phyloP scores from a whole-genome alignment of 2,888 invertebrate species.

The Euplagia quadripunctaria region DNA sequence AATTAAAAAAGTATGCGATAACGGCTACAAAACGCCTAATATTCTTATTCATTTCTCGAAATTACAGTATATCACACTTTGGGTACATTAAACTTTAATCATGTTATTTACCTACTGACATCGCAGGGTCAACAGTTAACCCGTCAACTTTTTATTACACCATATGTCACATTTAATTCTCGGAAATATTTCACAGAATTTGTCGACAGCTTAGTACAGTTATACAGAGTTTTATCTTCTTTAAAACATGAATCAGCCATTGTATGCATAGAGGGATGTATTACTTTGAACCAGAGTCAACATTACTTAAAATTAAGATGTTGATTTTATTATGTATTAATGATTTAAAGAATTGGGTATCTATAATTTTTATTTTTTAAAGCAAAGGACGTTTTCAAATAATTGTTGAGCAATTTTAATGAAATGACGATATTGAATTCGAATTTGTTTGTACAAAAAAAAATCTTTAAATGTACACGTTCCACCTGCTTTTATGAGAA shows the following conservation, averaged over 20 bases:
- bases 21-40: too few relatives aligned
- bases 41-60: conserved; percentile 1
- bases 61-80: conserved; percentile 18
- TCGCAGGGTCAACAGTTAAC: conserved; percentile 35
- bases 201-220: conserved; percentile 6
- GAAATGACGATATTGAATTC: too few relatives aligned
- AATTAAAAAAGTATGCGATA: too few relatives aligned
- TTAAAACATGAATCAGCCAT: conserved; percentile 1
- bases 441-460: too few relatives aligned
- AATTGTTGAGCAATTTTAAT: too few relatives aligned
- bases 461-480: too few relatives aligned
- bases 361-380: too few relatives aligned
- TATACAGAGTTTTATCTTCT: background rate
- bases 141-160: conserved; percentile 41
- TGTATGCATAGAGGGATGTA: background rate
- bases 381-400: too few relatives aligned
- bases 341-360: too few relatives aligned
- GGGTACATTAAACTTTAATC: conserved; percentile 31
- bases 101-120: conserved; percentile 27
- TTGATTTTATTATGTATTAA: too few relatives aligned
- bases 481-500: too few relatives aligned
- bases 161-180: conserved; percentile 55
- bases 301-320: background rate
- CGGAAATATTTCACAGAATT: conserved; percentile 22
- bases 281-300: background rate